A percentile compares a stretch with the other conserved stretches of the same genome.
phyloP scores from a whole-genome alignment of 1,140 invertebrate genomes.

The Drosophila asahinai region DNA sequence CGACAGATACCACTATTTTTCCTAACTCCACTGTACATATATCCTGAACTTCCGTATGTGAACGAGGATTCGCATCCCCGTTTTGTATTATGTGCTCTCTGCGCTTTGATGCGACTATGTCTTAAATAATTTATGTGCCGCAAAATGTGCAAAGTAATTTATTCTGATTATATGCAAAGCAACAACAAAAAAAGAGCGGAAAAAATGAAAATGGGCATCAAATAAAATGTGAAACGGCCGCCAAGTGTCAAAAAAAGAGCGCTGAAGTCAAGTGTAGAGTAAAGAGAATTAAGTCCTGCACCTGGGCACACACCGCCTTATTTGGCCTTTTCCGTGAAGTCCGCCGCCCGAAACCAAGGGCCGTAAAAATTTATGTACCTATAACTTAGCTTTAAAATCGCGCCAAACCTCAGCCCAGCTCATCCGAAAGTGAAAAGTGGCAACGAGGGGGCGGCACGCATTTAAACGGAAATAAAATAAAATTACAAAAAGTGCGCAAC shows the following conservation, averaged over 20 bases:
- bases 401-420: slow-evolving; percentile 32
- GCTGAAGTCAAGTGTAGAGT: slow-evolving; percentile 67
- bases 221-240: slow-evolving; percentile 75
- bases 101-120: slow-evolving; percentile 44
- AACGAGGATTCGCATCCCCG: neutral
- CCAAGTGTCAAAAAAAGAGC: slow-evolving; percentile 68
- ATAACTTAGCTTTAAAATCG: slow-evolving; percentile 80
- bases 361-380: slow-evolving; percentile 78
- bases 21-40: neutral
- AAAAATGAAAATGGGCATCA: slow-evolving; percentile 63
- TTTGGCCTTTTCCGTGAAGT: slow-evolving; percentile 17
- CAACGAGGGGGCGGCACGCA: slow-evolving; percentile 52
- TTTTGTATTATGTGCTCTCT: slow-evolving; percentile 17
- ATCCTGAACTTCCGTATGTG: neutral
- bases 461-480: slow-evolving; percentile 83
- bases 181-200: slow-evolving; percentile 10
- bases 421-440: slow-evolving; percentile 28
- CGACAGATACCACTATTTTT: neutral
- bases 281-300: slow-evolving; percentile 75
- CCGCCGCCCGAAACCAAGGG: slow-evolving; percentile 17
- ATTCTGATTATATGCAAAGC: slow-evolving; percentile 78
- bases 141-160: slow-evolving; percentile 83
- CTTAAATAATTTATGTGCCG: slow-evolving; percentile 80
- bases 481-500: slow-evolving; percentile 83
- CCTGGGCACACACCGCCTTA: slow-evolving; percentile 46